Evolutionary conservation across 2,113 vertebrate species (phyloP).

Genomic region (Tychaedon coryphoeus): DNA sequence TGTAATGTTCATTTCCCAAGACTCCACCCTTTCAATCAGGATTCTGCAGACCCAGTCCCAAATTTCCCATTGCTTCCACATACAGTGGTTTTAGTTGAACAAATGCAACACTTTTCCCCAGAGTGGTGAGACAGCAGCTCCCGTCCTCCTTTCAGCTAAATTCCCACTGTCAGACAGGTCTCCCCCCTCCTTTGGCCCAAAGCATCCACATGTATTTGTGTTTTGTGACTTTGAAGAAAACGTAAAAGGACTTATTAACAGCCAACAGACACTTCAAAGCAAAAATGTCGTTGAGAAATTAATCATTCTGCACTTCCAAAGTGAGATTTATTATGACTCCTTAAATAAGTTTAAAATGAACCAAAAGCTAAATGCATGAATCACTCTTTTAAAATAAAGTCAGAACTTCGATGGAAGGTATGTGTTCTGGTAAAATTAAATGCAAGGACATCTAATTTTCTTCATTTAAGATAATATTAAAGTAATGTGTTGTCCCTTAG

Average conservation of each 20-base stretch:
- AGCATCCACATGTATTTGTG: background rate
- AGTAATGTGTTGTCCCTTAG: background rate
- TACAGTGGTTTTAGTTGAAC: fast-evolving
- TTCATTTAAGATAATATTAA: constrained; percentile 18
- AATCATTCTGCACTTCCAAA: constrained; percentile 46
- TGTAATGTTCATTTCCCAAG: background rate
- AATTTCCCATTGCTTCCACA: background rate
- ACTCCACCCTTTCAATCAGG: background rate
- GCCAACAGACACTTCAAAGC: constrained; percentile 38
- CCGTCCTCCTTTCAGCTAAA: background rate
- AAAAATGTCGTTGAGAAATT: constrained; percentile 56
- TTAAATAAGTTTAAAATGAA: constrained; percentile 37
- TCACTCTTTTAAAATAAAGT: constrained; percentile 52
- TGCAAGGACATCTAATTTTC: constrained; percentile 8
- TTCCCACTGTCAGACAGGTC: background rate
- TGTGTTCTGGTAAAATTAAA: constrained; percentile 38
- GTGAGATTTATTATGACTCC: constrained; percentile 2
- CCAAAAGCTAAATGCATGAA: constrained; percentile 24
- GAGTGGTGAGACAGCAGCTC: background rate
- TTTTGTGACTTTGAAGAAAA: constrained; percentile 39
- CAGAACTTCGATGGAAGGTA: background rate
- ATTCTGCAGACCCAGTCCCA: background rate
- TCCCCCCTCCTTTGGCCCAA: background rate
- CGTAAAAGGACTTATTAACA: background rate
- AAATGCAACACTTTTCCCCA: background rate